Evolutionary conservation across 2,888 invertebrate genomes (phyloP).

Genomic region (Amphiduros pacificus): DNA sequence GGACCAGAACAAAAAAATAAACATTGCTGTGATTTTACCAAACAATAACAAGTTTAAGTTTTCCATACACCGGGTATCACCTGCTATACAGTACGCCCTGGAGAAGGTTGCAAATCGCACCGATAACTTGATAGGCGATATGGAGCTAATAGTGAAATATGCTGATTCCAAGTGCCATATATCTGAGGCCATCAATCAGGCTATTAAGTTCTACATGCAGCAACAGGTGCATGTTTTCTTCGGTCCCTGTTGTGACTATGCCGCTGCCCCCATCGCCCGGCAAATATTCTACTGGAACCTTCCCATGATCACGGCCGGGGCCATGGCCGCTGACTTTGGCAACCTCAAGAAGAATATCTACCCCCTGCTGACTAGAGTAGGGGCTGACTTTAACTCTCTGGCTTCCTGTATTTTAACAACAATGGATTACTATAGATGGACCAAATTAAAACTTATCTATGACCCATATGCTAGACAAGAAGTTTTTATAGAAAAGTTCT

Average conservation of each 20-base stretch:
- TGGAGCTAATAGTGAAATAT: conserved; percentile 27
- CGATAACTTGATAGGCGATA: neutral
- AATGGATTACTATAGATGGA: conserved; percentile 65
- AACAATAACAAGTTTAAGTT: conserved; percentile 30
- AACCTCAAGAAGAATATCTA: conserved; percentile 61
- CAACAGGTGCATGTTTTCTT: conserved; percentile 41
- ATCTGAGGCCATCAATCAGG: conserved; percentile 37
- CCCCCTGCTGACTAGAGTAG: conserved; percentile 71
- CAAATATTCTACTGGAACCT: conserved; percentile 86
- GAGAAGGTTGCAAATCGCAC: conserved; percentile 26
- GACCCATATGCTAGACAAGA: conserved; percentile 75
- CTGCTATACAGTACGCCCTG: conserved; percentile 38
- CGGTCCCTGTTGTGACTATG: conserved; percentile 63
- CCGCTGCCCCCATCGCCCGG: conserved; percentile 84
- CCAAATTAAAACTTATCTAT: conserved; percentile 73
- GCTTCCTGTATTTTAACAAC: conserved; percentile 27
- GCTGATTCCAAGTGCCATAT: conserved; percentile 44
- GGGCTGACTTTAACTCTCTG: conserved; percentile 43
- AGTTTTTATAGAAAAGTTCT: conserved; percentile 70
- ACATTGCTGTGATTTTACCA: conserved; percentile 10
- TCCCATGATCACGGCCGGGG: conserved; percentile 75
- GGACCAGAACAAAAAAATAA: neutral
- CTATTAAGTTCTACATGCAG: conserved; percentile 42
- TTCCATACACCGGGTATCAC: conserved; percentile 34
- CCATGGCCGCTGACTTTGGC: conserved; percentile 52